A percentile compares a stretch with the other conserved stretches of the same genome.
These are phyloP conservation scores for Aegithalos caudatus DNA, from an alignment of 2,113 vertebrate genomes.

Conservation along the genomic window DNA sequence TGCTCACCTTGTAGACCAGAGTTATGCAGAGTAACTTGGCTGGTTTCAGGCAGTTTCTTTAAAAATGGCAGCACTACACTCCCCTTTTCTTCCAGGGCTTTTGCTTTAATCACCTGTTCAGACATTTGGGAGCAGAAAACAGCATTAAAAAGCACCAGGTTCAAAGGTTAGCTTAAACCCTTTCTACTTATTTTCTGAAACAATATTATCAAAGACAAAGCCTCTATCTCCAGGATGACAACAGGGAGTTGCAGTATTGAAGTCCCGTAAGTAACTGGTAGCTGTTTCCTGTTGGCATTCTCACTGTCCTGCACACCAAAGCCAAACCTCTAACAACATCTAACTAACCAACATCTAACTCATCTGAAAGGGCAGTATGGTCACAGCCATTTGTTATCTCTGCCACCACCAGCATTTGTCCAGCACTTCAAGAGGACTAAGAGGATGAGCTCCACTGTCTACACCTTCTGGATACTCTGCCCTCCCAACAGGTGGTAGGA, in stretches of 20 bases:
- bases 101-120: slow-evolving; percentile 35
- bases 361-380: not conserved
- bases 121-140: not conserved
- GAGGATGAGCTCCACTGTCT: not conserved
- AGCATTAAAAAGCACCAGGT: not conserved
- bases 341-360: not conserved
- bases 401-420: not conserved
- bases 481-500: not conserved
- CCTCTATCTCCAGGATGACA: not conserved
- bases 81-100: slow-evolving; percentile 38
- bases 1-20: slow-evolving; percentile 48
- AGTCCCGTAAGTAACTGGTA: not conserved
- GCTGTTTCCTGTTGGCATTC: not conserved
- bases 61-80: slow-evolving; percentile 36
- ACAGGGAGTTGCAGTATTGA: not conserved
- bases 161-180: not conserved
- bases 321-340: not conserved
- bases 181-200: not conserved
- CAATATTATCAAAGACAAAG: not conserved
- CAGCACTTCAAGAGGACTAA: not conserved
- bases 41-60: slow-evolving; percentile 35
- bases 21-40: slow-evolving; percentile 50
- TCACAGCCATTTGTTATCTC: not conserved
- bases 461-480: not conserved
- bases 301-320: not conserved